phyloP scores from a whole-genome alignment of 2,113 vertebrate species.

The Eulemur rufifrons region DNA sequence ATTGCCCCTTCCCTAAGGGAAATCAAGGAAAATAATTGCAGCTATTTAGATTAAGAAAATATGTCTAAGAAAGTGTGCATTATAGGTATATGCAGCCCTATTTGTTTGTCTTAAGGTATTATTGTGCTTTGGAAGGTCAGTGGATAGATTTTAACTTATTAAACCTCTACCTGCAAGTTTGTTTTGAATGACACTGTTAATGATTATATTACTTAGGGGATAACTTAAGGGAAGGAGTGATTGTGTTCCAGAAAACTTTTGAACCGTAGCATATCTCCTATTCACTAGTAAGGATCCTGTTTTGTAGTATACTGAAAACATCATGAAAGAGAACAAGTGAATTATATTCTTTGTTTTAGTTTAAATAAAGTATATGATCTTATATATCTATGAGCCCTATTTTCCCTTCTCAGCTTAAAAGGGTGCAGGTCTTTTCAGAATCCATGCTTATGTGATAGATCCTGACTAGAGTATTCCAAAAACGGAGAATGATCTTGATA shows the following conservation, averaged over 20 bases:
- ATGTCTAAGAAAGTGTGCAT: neutral
- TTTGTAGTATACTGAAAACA: neutral
- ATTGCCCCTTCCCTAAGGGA: neutral
- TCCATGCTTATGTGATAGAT: neutral
- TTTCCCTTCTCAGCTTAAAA: neutral
- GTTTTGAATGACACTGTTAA: slow-evolving; percentile 34
- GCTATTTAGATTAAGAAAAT: neutral
- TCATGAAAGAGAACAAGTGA: neutral
- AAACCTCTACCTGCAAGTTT: neutral
- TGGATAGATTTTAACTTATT: slow-evolving; percentile 32
- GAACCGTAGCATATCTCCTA: neutral
- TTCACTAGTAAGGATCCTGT: neutral
- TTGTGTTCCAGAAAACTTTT: neutral
- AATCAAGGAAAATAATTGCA: neutral
- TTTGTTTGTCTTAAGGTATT: neutral
- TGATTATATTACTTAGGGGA: neutral
- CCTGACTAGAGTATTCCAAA: neutral
- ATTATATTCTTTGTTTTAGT: neutral
- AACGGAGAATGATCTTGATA: neutral
- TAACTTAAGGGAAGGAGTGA: neutral
- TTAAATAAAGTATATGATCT: neutral
- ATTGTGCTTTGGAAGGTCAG: neutral
- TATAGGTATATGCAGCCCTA: too few species aligned
- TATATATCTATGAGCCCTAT: neutral
- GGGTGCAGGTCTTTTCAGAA: neutral